phyloP scores from a whole-genome alignment of 2,113 vertebrate genomes.

The Anolis carolinensis region DNA sequence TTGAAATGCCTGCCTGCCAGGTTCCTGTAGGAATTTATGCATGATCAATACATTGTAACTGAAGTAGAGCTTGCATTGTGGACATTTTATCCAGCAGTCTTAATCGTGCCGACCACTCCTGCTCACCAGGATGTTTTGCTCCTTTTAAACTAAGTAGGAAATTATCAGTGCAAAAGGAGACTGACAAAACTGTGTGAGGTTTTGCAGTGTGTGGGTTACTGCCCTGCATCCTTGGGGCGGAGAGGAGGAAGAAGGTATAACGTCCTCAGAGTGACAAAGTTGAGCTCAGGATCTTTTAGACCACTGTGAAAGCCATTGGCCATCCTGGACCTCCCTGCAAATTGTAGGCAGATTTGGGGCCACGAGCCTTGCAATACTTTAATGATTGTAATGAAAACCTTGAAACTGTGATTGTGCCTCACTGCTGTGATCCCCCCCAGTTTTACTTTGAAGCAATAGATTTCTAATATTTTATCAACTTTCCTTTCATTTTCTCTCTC shows the following conservation, averaged over 20 bases:
- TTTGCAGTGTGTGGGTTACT: conserved; percentile 36
- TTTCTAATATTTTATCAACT: conserved; percentile 23
- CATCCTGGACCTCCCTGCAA: conserved; percentile 37
- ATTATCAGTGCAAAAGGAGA: conserved; percentile 32
- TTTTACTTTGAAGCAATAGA: conserved; percentile 33
- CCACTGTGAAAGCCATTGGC: conserved; percentile 51
- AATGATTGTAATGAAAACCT: conserved; percentile 41
- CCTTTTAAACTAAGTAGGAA: conserved; percentile 62
- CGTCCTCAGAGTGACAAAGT: conserved; percentile 23
- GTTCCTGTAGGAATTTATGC: conserved; percentile 62
- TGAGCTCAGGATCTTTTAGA: conserved; percentile 42
- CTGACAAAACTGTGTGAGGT: conserved; percentile 30
- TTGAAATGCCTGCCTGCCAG: conserved; percentile 60
- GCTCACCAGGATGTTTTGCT: conserved; percentile 57
- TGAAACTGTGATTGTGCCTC: conserved; percentile 16
- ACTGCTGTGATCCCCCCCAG: conserved; percentile 31
- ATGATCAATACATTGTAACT: conserved; percentile 59
- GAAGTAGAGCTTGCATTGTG: conserved; percentile 52
- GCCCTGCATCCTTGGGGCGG: conserved; percentile 26
- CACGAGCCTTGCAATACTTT: conserved; percentile 16
- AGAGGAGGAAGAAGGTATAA: not conserved
- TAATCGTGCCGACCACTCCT: conserved; percentile 42
- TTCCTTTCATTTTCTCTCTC: conserved; percentile 15
- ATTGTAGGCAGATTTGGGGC: conserved; percentile 9
- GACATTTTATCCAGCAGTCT: conserved; percentile 38